Evolutionary conservation across 2,113 vertebrate genomes (phyloP), one percentile per base, ranked within the genome.

Genomic region (Octodon degus): DNA sequence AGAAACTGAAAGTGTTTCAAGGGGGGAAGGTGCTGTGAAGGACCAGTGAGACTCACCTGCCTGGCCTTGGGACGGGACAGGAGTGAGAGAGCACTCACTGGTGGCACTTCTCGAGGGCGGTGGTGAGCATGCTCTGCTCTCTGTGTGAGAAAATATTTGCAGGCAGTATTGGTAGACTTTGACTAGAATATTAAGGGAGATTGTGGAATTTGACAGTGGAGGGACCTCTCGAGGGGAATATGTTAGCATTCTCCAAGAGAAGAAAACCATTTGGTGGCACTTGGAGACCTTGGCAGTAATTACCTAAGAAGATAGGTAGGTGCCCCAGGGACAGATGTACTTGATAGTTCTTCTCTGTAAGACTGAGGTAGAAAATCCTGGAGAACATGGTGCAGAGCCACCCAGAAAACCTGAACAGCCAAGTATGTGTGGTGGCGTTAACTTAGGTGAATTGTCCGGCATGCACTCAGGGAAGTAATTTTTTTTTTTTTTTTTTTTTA

Each of bases 81-180:
- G 2, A 40, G 30, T 40, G 53, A 93, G 77, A 84, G 85, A 79
- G 37, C 43, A 58, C 30, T 25, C 92, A 65, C 25, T 14, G 58
- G 27, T 37, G 60, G 43, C 72, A 43, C 22, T 89, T 40, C 94
- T 58, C 83, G 65, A 89, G 84, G 24, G 37, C 80, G 87, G 17
- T 79, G 20, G 22, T 63, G 43, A 91, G n/a, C 14, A 37, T 58
- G 10, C 74, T 90, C 86, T 86, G 63, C 37, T 74, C 43, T 86
- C 30, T 88, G 11, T 70, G 1, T 25, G 65, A 96, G 87, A 80
- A 93, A 87, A n/a, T 93, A 55, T n/a, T 80, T 91, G 50, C 50
- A 43, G 22, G 47, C 40, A 58, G 50, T 40, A 68, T 80, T 83
- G 14, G 22, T 86, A 80, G 94, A 27, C 24, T 89, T 65, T 90